Evolutionary conservation across 2,888 invertebrate genomes (phyloP).

Genomic region (Andrena minutula): DNA sequence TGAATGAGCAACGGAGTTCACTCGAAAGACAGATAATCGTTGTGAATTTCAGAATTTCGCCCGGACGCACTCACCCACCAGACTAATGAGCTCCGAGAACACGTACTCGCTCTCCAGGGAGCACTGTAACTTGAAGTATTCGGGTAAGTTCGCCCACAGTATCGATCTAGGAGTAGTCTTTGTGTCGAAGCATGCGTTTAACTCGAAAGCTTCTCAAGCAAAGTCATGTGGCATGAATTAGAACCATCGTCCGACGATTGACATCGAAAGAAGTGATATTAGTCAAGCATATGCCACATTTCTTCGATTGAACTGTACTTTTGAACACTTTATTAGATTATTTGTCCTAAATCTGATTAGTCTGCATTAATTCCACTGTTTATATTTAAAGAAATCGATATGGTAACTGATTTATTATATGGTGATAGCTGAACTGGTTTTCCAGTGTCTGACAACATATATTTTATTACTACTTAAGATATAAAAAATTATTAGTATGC

Average conservation of each 20-base stretch:
- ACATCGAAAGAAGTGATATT: neutral
- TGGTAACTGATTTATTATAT: no score
- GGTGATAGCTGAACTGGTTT: no score
- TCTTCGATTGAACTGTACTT: neutral
- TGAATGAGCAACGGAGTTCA: neutral
- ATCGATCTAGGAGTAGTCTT: neutral
- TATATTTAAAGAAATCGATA: neutral
- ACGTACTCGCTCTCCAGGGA: slow-evolving; percentile 83
- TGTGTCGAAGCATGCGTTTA: slow-evolving; percentile 23
- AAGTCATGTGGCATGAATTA: neutral
- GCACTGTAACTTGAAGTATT: slow-evolving; percentile 83
- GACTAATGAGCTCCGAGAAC: slow-evolving; percentile 84
- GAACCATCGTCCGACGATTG: neutral
- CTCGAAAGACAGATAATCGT: slow-evolving; percentile 40
- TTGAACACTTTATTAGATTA: neutral
- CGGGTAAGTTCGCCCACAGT: slow-evolving; percentile 77
- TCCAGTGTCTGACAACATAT: no score
- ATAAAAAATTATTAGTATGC: no score
- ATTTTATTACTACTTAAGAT: no score
- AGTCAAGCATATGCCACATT: neutral
- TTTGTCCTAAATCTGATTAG: neutral
- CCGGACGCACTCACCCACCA: slow-evolving; percentile 83
- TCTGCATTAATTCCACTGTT: neutral
- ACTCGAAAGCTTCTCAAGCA: neutral
- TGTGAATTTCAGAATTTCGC: slow-evolving; percentile 83